Percentiles rank a stretch among this genome's conserved stretches.
Evolutionary conservation across 2,888 invertebrate genomes (phyloP).

Genomic region (Hydropsyche betteni): DNA sequence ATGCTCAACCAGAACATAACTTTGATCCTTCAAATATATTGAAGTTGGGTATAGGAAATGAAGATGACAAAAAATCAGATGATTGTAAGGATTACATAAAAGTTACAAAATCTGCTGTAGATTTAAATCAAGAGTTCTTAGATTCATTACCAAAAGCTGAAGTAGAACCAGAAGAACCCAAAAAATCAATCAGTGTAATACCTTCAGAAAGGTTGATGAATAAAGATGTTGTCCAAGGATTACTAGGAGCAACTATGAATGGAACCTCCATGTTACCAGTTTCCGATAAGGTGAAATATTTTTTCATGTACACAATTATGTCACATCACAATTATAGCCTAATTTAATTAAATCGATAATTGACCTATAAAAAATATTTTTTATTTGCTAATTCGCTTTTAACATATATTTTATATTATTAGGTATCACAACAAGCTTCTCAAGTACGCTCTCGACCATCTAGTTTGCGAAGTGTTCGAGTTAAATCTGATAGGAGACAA

Average conservation of each 20-base stretch:
- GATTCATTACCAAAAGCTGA: slow-evolving; percentile 57
- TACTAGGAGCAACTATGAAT: slow-evolving; percentile 1
- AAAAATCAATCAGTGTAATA: slow-evolving; percentile 55
- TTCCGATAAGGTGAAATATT: slow-evolving; percentile 10
- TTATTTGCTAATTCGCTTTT: too few relatives aligned
- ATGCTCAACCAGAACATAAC: slow-evolving; percentile 40
- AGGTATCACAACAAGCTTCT: slow-evolving; percentile 7
- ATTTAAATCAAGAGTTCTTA: slow-evolving; percentile 61
- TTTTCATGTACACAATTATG: too few relatives aligned
- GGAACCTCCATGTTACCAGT: not conserved
- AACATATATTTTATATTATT: too few relatives aligned
- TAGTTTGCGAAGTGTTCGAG: slow-evolving; percentile 71
- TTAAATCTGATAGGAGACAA: slow-evolving; percentile 60
- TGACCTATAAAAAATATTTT: not conserved
- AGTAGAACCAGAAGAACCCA: slow-evolving; percentile 27
- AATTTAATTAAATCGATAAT: too few relatives aligned
- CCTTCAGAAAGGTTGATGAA: slow-evolving; percentile 57
- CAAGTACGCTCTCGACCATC: slow-evolving; percentile 55
- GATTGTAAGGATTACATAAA: slow-evolving; percentile 51
- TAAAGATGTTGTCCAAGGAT: slow-evolving; percentile 17
- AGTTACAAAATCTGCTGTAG: slow-evolving; percentile 59
- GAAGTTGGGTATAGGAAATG: slow-evolving; percentile 53
- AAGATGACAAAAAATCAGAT: slow-evolving; percentile 56
- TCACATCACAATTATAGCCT: too few relatives aligned
- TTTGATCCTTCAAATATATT: slow-evolving; percentile 51